Conservation (phyloP, 2,888 invertebrate genomes). For the Cosmia trapezina region DNA sequence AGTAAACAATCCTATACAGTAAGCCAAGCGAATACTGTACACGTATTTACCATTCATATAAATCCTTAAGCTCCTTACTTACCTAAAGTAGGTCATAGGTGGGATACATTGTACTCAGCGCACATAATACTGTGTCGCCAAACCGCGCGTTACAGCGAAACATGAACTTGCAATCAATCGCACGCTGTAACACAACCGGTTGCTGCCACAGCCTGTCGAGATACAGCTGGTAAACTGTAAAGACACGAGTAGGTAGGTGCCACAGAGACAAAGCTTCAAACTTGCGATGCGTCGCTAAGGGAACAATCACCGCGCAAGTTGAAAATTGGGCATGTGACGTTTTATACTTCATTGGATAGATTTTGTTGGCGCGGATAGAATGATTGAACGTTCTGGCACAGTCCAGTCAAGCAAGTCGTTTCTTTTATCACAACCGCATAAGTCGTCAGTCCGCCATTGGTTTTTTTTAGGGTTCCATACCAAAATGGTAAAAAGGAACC, state of each 20-base stretch:
- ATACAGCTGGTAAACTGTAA: constrained; percentile 1
- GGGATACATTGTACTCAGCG: constrained; percentile 12
- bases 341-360: too few species aligned
- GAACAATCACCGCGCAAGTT: too few species aligned
- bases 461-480: too few species aligned
- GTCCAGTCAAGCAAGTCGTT: too few species aligned
- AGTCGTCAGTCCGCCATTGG: too few species aligned
- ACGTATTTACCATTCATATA: constrained; percentile 40
- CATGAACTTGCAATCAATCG: constrained; percentile 56
- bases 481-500: too few species aligned
- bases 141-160: constrained; percentile 24
- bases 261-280: constrained; percentile 11
- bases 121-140: constrained; percentile 41
- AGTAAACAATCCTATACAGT: constrained; percentile 12
- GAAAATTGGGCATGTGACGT: too few species aligned
- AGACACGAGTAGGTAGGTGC: constrained; percentile 19
- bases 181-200: constrained; percentile 32
- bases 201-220: constrained; percentile 20
- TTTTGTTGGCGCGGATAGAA: too few species aligned
- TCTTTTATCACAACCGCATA: too few species aligned
- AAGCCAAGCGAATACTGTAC: constrained; percentile 20
- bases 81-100: constrained; percentile 32
- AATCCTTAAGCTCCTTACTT: constrained; percentile 42
- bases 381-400: too few species aligned
- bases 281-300: too few species aligned